A percentile compares a stretch with the other conserved stretches of the same genome.
Evolutionary conservation across 2,113 vertebrate species (phyloP).

Genomic region (Conger conger): DNA sequence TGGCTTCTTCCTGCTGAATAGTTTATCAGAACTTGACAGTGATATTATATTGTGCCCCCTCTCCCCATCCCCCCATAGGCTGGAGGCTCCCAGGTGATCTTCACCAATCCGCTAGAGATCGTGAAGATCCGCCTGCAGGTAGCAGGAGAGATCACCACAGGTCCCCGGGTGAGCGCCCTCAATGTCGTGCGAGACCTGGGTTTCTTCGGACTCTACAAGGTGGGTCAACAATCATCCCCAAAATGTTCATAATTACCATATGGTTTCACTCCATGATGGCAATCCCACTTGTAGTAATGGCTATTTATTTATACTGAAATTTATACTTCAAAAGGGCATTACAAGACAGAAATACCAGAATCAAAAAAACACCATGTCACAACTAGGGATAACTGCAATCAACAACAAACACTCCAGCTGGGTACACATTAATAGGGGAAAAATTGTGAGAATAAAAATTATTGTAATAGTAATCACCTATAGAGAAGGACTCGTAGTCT

Average conservation of each 20-base stretch:
- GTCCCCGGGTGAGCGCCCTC: slow-evolving; percentile 89
- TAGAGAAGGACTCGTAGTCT: too few species aligned
- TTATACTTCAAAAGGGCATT: too few species aligned
- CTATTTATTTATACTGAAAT: not conserved
- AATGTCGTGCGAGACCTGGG: slow-evolving; percentile 88
- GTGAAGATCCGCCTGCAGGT: slow-evolving; percentile 98
- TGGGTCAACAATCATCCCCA: slow-evolving; percentile 45
- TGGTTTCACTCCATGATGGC: not conserved
- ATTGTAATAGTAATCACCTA: too few species aligned
- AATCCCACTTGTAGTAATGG: too few species aligned
- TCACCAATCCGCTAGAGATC: slow-evolving; percentile 97
- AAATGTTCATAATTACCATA: not conserved
- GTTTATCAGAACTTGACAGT: not conserved
- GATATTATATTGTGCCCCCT: not conserved
- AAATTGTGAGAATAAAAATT: too few species aligned
- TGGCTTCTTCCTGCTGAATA: not conserved
- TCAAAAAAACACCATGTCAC: too few species aligned
- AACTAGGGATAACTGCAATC: too few species aligned
- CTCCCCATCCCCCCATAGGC: slow-evolving; percentile 68
- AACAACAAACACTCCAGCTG: too few species aligned
- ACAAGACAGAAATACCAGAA: too few species aligned
- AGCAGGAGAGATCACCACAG: slow-evolving; percentile 95
- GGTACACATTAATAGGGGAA: too few species aligned
- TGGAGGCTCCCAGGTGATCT: slow-evolving; percentile 95
- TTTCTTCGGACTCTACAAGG: slow-evolving; percentile 98